Base-by-base conservation (phyloP, 2,113 vertebrate genomes). In the Lepus timidus region DNA sequence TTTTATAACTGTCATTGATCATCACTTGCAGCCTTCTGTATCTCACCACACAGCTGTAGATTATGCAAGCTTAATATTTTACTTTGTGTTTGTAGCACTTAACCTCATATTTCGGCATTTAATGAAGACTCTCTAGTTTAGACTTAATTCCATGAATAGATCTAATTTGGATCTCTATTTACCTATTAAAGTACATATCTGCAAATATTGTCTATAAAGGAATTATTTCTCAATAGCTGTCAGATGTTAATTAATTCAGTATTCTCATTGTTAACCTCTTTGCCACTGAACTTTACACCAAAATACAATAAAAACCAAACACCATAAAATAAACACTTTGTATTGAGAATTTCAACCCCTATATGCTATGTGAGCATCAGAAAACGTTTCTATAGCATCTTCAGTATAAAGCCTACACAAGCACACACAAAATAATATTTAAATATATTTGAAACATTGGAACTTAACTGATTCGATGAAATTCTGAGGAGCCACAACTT, bases 1-100 rank as follows among this genome's bases (percentile, higher is more conserved):
- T 85, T 95, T 96, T 62, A 83, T 65, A 89, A 96, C 64, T 49
- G 64, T 62, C 92, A 95, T 23, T 82, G 94, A 85, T 93, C 84
- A 97, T 51, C 68, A 71, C 67, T 7, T 74, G 68, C 36, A 71
- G 68, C 20, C 90, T 85, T 44, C 23, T 82, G 88, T 78, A 82
- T 36, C 81, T 92, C 90, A 87, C 85, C 23, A 93, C 74, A 93
- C 52, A 95, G 85, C 78, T 82, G 0, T 13, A n/a, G 25, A 55
- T 64, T 9, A 82, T 64, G 80, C 76, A 81, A 96, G 58, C 5
- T 87, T 95, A 73, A 75, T 86, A 94, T 95, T 95, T 93, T 95
- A 95, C 81, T 91, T 85, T 88, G 61, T 31, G 83, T 71, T 44
- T 78, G 31, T 23, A 85, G 70, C 78, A 71, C 49, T 49, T 36